Conservation (phyloP, 2,888 invertebrate species). For the Dendrolimus pini region DNA sequence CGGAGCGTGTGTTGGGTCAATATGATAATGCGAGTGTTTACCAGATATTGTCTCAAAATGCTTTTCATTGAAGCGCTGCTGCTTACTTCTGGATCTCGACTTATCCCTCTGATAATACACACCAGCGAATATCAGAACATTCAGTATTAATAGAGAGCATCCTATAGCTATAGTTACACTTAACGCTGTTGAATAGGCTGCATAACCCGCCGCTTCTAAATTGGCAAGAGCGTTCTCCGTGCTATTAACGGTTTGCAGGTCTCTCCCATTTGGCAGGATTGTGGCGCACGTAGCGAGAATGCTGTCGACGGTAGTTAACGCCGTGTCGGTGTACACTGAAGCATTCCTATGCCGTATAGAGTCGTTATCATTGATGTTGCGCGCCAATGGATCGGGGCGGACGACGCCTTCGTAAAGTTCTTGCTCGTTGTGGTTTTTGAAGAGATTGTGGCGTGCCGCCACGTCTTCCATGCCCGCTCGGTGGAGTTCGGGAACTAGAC, state of each 20-base stretch:
- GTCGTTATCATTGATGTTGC: constrained; percentile 78
- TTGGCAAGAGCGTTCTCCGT: constrained; percentile 86
- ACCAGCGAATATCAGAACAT: constrained; percentile 89
- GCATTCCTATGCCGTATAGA: constrained; percentile 74
- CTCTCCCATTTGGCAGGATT: constrained; percentile 73
- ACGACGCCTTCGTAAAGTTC: constrained; percentile 93
- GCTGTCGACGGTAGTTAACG: constrained; percentile 82
- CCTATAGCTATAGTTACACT: constrained; percentile 89
- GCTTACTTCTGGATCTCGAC: constrained; percentile 80
- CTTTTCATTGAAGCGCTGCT: constrained; percentile 82
- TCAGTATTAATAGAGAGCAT: constrained; percentile 86
- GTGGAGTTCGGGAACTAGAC: constrained; percentile 93
- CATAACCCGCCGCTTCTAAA: constrained; percentile 86
- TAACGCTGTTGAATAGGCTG: constrained; percentile 85
- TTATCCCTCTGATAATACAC: constrained; percentile 90
- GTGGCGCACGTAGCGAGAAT: constrained; percentile 84
- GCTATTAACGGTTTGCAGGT: constrained; percentile 64
- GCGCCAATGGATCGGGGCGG: constrained; percentile 87
- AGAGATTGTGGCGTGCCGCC: constrained; percentile 90
- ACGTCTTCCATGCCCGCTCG: constrained; percentile 93
- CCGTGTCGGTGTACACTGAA: constrained; percentile 73
- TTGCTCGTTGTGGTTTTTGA: constrained; percentile 91
- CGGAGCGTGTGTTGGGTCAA: constrained; percentile 85
- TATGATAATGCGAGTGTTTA: constrained; percentile 87
- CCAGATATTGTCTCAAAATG: constrained; percentile 85